Percentiles rank a stretch among this genome's conserved stretches.
Conservation (phyloP, 2,797 vertebrate genomes). For the Octomys mimax region DNA sequence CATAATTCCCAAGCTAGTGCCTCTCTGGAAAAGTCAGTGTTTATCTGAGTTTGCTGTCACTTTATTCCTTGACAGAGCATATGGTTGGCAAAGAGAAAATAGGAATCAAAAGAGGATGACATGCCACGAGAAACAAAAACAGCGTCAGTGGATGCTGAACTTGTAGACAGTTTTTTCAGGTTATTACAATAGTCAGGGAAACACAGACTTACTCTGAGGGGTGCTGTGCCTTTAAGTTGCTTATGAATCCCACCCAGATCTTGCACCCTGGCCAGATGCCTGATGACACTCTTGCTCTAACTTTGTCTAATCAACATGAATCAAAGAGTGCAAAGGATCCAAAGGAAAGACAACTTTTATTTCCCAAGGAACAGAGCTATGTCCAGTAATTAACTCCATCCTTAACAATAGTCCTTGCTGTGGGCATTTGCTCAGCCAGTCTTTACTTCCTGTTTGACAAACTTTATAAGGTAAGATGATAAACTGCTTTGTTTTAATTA, state of each 20-base stretch:
- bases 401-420: conserved; percentile 31
- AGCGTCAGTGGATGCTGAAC: conserved; percentile 24
- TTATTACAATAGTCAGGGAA: conserved; percentile 27
- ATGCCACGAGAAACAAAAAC: neutral
- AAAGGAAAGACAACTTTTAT: conserved; percentile 74
- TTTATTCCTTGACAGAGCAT: neutral
- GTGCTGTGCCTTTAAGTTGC: conserved; percentile 86
- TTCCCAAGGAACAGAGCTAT: conserved; percentile 72
- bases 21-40: conserved; percentile 7
- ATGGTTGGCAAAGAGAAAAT: neutral
- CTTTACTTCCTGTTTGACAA: conserved; percentile 48
- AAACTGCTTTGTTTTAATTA: conserved; percentile 60
- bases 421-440: conserved; percentile 50
- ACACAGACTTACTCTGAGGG: neutral
- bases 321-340: conserved; percentile 74
- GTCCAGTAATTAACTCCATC: conserved; percentile 20
- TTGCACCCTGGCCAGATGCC: conserved; percentile 85
- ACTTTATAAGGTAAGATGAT: conserved; percentile 82
- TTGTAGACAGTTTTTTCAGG: conserved; percentile 29
- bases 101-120: conserved; percentile 15
- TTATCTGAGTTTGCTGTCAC: neutral
- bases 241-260: conserved; percentile 76
- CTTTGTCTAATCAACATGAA: conserved; percentile 77
- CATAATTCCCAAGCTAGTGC: neutral
- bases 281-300: conserved; percentile 79